Evolutionary conservation across 2,113 vertebrate genomes (phyloP), one percentile per base, ranked within the genome.

Genomic region (Cyprinodon brontotheroides): DNA sequence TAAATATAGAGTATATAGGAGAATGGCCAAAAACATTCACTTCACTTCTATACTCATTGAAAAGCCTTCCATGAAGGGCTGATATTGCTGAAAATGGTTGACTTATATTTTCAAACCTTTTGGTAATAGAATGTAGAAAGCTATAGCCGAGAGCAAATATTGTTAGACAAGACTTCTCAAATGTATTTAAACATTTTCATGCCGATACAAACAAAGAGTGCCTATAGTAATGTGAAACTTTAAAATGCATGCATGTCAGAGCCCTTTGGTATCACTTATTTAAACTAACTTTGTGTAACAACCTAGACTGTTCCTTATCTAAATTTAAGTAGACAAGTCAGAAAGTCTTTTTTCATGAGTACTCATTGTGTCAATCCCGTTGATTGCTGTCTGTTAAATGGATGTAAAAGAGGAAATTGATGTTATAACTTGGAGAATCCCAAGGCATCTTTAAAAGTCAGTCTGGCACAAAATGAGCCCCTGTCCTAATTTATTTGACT

Each of bases 341-440:
- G 45, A 11, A 50, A 67, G 62, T 53, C 63, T 67, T 36, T 77
- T 66, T 74, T 88, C 48, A 48, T 9, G 68, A 86, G 91, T 67
- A 64, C 88, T 89, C 88, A 91, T 92, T 92, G 74, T 93, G 91
- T 92, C 90, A 92, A 61, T 89, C 88, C 85, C 4, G 41, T 72
- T 91, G 88, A 91, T 87, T 84, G 87, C 85, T 84, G 74, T 72
- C 79, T 70, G 79, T 82, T 88, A 85, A 90, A 89, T 76, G 79
- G 68, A 75, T 72, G 70, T 84, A 74, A 87, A 82, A 20, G 68
- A 73, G 80, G 75, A 82, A 68, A 80, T 59, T 80, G 71, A 82
- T 83, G 78, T 75, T 82, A 86, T 87, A 84, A 75, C 68, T 67
- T 60, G 68, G 65, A 68, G 45, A 88, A 86, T 92, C 91, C 88